Evolutionary conservation across 1,140 invertebrate genomes (phyloP).

Genomic region (Ptiloglossa arizonensis): DNA sequence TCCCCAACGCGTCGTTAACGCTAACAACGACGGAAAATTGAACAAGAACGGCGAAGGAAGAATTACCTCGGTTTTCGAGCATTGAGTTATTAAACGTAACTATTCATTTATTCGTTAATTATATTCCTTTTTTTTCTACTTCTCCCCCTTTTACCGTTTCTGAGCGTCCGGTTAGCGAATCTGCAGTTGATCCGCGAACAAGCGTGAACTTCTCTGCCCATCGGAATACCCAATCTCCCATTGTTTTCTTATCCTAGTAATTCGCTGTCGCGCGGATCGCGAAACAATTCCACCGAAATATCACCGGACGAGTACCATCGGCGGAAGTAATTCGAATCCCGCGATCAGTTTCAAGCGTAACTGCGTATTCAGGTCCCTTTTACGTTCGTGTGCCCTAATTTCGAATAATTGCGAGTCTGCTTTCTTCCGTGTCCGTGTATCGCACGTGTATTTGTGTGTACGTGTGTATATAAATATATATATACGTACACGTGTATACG

Average conservation of each 20-base stretch:
- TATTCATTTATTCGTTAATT: no score
- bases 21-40: no score
- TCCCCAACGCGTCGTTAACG: background rate
- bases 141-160: no score
- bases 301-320: background rate
- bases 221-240: background rate
- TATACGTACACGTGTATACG: background rate
- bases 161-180: no score
- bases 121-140: no score
- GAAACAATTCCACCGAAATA: background rate
- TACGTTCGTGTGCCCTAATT: background rate
- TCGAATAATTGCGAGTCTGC: background rate
- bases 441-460: background rate
- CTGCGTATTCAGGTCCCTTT: slow-evolving; percentile 30
- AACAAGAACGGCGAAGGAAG: no score
- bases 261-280: background rate
- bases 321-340: background rate
- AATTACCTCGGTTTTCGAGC: no score
- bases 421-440: background rate
- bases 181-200: slow-evolving; percentile 1
- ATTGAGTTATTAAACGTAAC: no score
- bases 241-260: background rate
- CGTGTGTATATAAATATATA: no score
- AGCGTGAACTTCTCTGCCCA: background rate
- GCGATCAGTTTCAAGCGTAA: slow-evolving; percentile 4